Evolutionary conservation across 37 sponge, comb jelly and placozoan genomes (phyloP), one percentile per base, ranked within the genome.

Genomic region (Eunapius fragilis): DNA sequence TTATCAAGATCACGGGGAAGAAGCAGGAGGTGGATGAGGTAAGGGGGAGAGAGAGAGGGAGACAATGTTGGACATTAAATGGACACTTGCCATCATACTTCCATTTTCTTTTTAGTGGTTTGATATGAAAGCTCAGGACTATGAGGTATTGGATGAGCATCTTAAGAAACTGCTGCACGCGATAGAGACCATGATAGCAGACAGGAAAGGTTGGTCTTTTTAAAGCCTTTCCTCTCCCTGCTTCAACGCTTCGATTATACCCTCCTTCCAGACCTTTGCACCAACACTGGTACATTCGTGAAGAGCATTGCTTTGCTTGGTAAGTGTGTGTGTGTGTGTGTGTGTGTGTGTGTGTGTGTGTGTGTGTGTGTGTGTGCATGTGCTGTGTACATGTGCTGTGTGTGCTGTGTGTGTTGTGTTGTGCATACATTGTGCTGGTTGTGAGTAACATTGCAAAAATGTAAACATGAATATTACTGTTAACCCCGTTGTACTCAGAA

Each of bases 61-160:
- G 28, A 30, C 4, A 86, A 2, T 67, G 30, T 38, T 26, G n/a
- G n/a, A n/a, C n/a, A n/a, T n/a, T n/a, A n/a, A n/a, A n/a, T n/a
- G n/a, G n/a, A n/a, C n/a, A n/a, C n/a, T n/a, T n/a, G n/a, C n/a
- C n/a, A n/a, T 3, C 31, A 33, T 3, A 11, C 10, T 22, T 30
- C 41, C 68, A 2, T 25, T 30, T 7, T 80, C n/a, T 47, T 80
- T 58, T 67, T 75, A 98, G 97, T 99, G 99, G 99, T 99, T 97
- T 92, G 99, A 99, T 73, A 93, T 94, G 82, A 91, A 95, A 77
- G 83, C 82, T 23, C 86, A 90, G 50, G 92, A 97, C 50, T 91
- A 82, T 36, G 93, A 91, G 25, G 84, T 70, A 2, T 80, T 98
- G 27, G 97, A 98, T 31, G 73, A n/a, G 25, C 93, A 94, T 35